phyloP scores from a whole-genome alignment of 2,888 invertebrate species.

The Prenolepis imparis region DNA sequence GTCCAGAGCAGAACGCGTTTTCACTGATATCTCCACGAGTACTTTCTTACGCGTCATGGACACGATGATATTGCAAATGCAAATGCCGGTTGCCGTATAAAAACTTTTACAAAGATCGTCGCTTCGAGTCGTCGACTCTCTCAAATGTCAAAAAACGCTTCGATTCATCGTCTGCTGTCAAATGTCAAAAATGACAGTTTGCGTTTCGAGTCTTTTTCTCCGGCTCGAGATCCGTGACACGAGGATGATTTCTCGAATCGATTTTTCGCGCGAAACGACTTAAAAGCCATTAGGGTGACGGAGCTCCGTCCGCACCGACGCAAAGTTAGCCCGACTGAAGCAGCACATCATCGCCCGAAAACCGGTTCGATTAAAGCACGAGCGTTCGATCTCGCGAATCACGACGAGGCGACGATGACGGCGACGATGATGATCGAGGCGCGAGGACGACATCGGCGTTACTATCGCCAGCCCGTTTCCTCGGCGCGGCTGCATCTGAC shows the following conservation, averaged over 20 bases:
- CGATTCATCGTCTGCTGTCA: not conserved
- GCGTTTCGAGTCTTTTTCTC: not conserved
- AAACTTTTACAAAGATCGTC: no score
- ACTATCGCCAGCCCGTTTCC: not conserved
- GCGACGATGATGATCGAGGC: not conserved
- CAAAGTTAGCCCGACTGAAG: not conserved
- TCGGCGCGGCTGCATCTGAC: conserved; percentile 33
- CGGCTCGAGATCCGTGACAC: not conserved
- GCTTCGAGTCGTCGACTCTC: no score
- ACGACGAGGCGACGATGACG: not conserved
- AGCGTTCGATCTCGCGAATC: not conserved
- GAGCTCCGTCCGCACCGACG: not conserved
- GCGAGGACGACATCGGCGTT: conserved; percentile 17
- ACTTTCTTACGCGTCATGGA: not conserved
- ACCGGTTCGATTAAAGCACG: conserved; percentile 41
- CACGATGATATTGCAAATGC: not conserved
- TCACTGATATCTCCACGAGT: no score
- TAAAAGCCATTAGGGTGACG: not conserved
- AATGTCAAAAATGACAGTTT: not conserved
- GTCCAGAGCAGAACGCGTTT: not conserved
- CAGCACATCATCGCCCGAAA: not conserved
- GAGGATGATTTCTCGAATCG: not conserved
- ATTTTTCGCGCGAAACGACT: not conserved
- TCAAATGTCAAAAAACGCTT: not conserved
- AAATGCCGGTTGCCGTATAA: conserved; percentile 8